Percentiles rank a stretch among this genome's conserved stretches.
Conservation (phyloP, 2,888 invertebrate species). For the Coelogynopora nodosa region DNA sequence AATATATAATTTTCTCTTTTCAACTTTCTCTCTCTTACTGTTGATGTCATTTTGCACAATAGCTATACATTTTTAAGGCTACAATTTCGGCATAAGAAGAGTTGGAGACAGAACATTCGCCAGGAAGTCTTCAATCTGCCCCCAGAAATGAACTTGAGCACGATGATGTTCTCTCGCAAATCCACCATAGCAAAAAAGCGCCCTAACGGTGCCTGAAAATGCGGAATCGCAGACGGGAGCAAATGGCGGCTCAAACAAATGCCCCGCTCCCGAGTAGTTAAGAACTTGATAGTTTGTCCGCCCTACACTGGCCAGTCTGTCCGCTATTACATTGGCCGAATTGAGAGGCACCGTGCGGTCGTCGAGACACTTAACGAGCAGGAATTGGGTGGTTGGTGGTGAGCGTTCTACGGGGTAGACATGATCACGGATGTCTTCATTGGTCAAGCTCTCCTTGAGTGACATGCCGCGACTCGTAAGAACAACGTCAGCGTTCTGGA, state of each 20-base stretch:
- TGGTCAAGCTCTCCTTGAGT: not conserved
- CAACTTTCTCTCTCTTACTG: too few relatives aligned
- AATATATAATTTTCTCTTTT: too few relatives aligned
- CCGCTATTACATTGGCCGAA: not conserved
- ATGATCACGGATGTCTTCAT: not conserved
- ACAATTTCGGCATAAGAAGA: too few relatives aligned
- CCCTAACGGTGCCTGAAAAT: not conserved
- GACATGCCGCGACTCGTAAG: not conserved
- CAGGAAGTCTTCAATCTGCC: not conserved
- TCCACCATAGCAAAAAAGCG: conserved; percentile 21
- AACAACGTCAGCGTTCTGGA: not conserved
- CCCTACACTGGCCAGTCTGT: conserved; percentile 8
- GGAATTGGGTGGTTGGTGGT: not conserved
- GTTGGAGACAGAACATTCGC: too few relatives aligned
- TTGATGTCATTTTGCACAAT: too few relatives aligned
- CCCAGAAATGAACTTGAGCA: conserved; percentile 32
- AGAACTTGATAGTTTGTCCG: conserved; percentile 22
- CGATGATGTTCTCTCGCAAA: conserved; percentile 1
- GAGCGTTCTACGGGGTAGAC: conserved; percentile 35
- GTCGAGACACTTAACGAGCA: conserved; percentile 17
- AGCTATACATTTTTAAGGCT: too few relatives aligned
- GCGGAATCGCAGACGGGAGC: conserved; percentile 48
- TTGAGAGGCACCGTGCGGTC: conserved; percentile 35
- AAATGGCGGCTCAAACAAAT: conserved; percentile 54
- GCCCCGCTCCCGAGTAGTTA: conserved; percentile 52